Base-by-base conservation (phyloP, 1,140 invertebrate genomes). In the Subanguina moxae region DNA sequence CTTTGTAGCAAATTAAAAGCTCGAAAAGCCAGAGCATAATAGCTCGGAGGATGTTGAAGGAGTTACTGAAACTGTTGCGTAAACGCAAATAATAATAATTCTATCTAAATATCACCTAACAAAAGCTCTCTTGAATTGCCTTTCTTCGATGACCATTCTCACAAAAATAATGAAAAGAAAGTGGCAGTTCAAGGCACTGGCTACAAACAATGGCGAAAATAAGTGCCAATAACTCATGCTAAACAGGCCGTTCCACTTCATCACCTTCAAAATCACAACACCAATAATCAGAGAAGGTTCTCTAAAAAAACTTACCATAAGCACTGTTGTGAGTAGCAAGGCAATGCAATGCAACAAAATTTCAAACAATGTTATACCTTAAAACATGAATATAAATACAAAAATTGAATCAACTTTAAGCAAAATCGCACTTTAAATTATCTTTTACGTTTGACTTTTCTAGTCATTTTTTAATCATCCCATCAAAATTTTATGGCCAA, bases 141-240 rank as follows among this genome's bases (percentile, higher is more conserved):
- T 62, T 7, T 65, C 62, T 21, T 72, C 69, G 21, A 73, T 48
- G 1, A 64, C 27, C 17, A 15, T 17, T 30, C 70, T 57, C 21
- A 73, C n/a, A 23, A 65, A 45, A 15, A 71, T 30, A 42, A 71
- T 71, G 59, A 71, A 71, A 8, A 73, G 19, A 62, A 71, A 71
- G 27, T 71, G 73, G 1, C 45, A 15, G 45, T 71, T 72, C 0
- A 71, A 23, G 1, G 69, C 70, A 28, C 42, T 56, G 32, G 70
- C 70, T 19, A 72, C 27, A 27, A 72, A 71, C 19, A 71, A 42
- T 1, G 70, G 70, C 15, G 43, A n/a, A 42, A 71, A 71, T 17
- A 71, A 23, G 15, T 71, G 70, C 68, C 61, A 65, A 52, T 25
- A 71, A 7, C 38, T 71, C 0, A 71, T 21, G 13, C 32, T 5